Percentiles rank a stretch among this genome's conserved stretches.
Evolutionary conservation across 2,113 vertebrate genomes (phyloP).

Genomic region (Malurus melanocephalus): DNA sequence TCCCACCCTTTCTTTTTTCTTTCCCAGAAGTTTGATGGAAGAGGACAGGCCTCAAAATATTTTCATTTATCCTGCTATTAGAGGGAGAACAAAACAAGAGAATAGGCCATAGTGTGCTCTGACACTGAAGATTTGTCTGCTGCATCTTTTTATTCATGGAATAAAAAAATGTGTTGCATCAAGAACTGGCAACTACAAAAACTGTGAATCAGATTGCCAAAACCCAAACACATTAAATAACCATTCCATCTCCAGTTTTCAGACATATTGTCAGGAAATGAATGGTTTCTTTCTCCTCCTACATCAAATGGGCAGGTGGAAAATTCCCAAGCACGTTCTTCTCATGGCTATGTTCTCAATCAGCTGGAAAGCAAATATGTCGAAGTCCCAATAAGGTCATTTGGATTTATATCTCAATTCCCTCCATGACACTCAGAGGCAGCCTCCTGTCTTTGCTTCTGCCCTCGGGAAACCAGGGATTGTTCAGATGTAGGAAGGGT

Average conservation of each 20-base stretch:
- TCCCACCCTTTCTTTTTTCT: neutral
- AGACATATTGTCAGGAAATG: constrained; percentile 17
- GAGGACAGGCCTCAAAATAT: neutral
- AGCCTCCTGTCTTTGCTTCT: neutral
- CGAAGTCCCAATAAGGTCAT: neutral
- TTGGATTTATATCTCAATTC: neutral
- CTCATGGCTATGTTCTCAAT: neutral
- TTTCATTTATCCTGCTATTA: neutral
- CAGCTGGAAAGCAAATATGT: constrained; percentile 14
- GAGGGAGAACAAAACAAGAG: constrained; percentile 8
- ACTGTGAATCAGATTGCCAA: constrained; percentile 19
- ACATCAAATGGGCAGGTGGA: constrained; percentile 30
- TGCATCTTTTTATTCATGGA: neutral
- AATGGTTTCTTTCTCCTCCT: constrained; percentile 21
- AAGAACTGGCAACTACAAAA: constrained; percentile 12
- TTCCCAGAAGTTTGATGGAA: neutral
- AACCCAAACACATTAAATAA: constrained; percentile 27
- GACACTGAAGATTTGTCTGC: neutral
- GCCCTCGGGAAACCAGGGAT: neutral
- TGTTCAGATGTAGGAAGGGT: neutral
- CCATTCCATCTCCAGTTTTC: constrained; percentile 27
- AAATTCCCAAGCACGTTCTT: constrained; percentile 31
- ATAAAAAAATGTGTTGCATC: neutral
- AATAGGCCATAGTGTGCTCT: neutral
- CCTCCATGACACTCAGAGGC: neutral